These are phyloP conservation scores for Piprites chloris DNA, from an alignment of 2,113 vertebrate species.

Conservation along the genomic window DNA sequence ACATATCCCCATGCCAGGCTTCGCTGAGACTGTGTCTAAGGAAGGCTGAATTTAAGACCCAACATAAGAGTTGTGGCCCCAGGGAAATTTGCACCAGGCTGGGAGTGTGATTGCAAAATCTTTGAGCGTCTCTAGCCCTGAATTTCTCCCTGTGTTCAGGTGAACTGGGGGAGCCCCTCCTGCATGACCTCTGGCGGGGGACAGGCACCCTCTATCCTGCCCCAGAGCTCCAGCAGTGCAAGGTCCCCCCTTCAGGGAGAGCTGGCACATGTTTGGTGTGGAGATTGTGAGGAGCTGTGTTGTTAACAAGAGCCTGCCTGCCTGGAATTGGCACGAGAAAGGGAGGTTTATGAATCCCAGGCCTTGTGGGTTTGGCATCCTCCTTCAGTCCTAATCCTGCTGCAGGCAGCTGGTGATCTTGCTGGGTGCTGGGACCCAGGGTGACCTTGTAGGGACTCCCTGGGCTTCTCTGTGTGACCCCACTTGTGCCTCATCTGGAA, in stretches of 20 bases:
- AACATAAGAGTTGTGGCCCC: neutral
- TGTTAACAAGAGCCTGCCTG: neutral
- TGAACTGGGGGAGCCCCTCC: neutral
- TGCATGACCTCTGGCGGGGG: neutral
- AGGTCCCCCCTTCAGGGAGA: neutral
- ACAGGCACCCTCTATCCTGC: neutral
- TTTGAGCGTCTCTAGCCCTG: neutral
- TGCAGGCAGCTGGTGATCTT: neutral
- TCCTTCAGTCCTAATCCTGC: neutral
- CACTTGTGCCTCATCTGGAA: neutral
- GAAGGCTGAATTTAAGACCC: neutral
- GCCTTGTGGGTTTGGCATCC: neutral
- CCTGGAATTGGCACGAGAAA: neutral
- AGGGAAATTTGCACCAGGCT: neutral
- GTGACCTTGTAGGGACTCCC: neutral
- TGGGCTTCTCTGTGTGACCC: neutral
- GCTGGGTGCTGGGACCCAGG: neutral
- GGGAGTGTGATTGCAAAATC: neutral
- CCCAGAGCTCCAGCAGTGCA: neutral
- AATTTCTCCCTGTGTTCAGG: neutral
- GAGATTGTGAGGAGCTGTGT: neutral
- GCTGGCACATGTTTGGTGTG: neutral
- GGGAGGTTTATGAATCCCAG: neutral
- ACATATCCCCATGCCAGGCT: rapidly evolving
- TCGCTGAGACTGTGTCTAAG: rapidly evolving